Conservation (phyloP, 2,888 invertebrate species). For the Meloe dianella region DNA sequence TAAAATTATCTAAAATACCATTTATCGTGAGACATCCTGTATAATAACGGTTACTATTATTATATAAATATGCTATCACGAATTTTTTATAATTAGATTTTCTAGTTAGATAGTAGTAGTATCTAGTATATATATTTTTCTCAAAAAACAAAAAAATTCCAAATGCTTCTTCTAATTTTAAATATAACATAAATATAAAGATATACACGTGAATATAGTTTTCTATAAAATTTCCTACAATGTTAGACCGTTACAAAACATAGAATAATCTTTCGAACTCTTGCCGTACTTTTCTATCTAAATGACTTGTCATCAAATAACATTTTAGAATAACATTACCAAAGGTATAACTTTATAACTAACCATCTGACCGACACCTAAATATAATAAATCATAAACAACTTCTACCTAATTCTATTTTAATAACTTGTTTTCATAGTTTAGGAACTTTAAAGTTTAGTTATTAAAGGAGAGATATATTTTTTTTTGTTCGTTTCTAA, state of each 20-base stretch:
- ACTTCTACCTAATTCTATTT: background rate
- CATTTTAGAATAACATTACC: conserved; percentile 1
- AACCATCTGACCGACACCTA: background rate
- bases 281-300: conserved; percentile 1
- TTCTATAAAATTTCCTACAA: background rate
- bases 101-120: background rate
- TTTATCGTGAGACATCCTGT: too few relatives aligned
- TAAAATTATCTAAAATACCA: too few relatives aligned
- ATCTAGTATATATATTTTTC: too few relatives aligned
- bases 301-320: conserved; percentile 1
- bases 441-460: background rate
- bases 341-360: background rate
- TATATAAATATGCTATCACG: background rate
- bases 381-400: background rate
- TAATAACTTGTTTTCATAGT: conserved; percentile 4
- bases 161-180: background rate
- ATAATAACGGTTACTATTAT: background rate
- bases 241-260: background rate
- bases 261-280: background rate
- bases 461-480: background rate
- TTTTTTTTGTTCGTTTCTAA: too few relatives aligned
- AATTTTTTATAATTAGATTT: background rate
- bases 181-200: background rate
- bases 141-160: too few relatives aligned
- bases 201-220: background rate